Evolutionary conservation across 2,888 invertebrate genomes (phyloP).

Genomic region (Rhorus exstirpatorius): DNA sequence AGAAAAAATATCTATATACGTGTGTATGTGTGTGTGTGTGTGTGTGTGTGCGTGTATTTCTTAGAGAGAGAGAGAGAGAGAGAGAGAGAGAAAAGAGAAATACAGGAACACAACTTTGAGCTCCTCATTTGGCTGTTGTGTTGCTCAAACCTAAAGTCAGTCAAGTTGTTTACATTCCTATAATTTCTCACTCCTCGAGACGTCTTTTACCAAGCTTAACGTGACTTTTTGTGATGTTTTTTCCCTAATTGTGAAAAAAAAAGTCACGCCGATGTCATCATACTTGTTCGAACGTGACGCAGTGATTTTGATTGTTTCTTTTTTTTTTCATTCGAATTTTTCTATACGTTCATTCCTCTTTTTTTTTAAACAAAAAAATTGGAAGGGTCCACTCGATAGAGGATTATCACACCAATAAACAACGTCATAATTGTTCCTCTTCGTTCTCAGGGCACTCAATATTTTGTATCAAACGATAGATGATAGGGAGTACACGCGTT

Average conservation of each 20-base stretch:
- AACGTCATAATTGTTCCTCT: background rate
- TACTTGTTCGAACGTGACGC: too few species aligned
- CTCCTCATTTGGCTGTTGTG: slow-evolving; percentile 6
- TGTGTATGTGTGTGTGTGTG: too few species aligned
- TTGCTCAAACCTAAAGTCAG: slow-evolving; percentile 28
- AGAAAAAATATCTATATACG: background rate
- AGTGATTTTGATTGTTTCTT: background rate
- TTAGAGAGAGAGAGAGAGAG: background rate
- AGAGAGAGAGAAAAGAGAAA: slow-evolving; percentile 28
- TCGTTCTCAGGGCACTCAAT: background rate
- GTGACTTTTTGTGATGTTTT: background rate
- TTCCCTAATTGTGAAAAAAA: background rate
- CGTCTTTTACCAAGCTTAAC: background rate
- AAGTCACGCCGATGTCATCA: too few species aligned
- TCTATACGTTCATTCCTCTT: background rate
- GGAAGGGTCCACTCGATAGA: too few species aligned
- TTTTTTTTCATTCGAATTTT: background rate
- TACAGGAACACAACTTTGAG: background rate
- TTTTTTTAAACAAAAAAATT: too few species aligned
- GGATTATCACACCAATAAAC: too few species aligned
- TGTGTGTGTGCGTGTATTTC: background rate
- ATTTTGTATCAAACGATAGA: background rate
- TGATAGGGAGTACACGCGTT: too few species aligned
- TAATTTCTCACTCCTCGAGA: slow-evolving; percentile 32
- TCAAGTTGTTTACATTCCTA: slow-evolving; percentile 43